Percentiles rank a stretch among this genome's conserved stretches.
Conservation (phyloP, 2,797 vertebrate species). For the Bryconaethiops microstoma region DNA sequence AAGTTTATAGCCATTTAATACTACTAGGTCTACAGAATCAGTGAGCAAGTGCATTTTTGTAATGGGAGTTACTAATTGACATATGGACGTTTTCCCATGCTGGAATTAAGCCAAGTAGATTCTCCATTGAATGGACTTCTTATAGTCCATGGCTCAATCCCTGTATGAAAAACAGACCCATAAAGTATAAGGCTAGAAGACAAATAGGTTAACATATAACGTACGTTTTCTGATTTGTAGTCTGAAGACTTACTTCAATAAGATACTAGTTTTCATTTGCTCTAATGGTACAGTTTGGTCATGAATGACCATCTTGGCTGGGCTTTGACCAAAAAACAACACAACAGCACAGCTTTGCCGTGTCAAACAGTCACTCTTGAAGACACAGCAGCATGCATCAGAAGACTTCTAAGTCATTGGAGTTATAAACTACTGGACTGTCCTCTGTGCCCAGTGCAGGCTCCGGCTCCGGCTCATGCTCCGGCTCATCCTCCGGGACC, state of each 20-base stretch:
- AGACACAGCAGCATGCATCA: slow-evolving; percentile 63
- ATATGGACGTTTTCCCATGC: no score
- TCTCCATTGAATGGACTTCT: no score
- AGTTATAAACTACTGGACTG: slow-evolving; percentile 86
- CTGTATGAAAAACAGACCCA: background rate
- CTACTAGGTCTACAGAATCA: background rate
- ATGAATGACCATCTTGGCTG: background rate
- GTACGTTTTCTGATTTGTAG: no score
- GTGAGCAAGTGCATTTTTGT: background rate
- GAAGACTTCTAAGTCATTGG: slow-evolving; percentile 90
- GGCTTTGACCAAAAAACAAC: background rate
- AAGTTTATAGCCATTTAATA: background rate
- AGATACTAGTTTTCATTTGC: background rate
- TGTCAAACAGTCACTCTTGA: background rate
- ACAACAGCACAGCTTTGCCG: background rate
- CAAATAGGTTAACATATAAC: background rate
- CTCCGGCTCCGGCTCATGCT: slow-evolving; percentile 76
- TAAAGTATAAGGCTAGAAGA: background rate
- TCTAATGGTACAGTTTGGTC: background rate
- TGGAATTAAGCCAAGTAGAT: no score
- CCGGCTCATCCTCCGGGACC: slow-evolving; percentile 75
- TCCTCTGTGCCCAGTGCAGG: slow-evolving; percentile 85
- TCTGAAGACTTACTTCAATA: background rate
- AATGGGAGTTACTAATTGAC: background rate
- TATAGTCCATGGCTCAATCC: no score